A percentile compares a stretch with the other conserved stretches of the same genome.
Conservation (phyloP, 2,113 vertebrate genomes). For the human (Homo sapiens) region GRCh38 chr1:214208001-214208500, state of each 20-base stretch:
- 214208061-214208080: background rate
- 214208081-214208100: background rate
- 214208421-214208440: background rate
- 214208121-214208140: background rate
- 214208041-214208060: background rate
- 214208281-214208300: background rate
- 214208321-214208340: background rate
- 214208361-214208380: background rate
- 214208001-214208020: background rate
- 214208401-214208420: background rate
- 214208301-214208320: background rate
- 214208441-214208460: background rate
- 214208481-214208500: background rate
- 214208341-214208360: background rate
- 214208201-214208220: background rate
- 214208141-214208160: background rate
- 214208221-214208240: background rate
- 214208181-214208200: background rate
- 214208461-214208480: no score
- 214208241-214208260: background rate
- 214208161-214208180: background rate
- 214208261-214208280: background rate
- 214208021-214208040: background rate
- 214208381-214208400: background rate
- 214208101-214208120: background rate